A percentile compares a stretch with the other conserved stretches of the same genome.
phyloP scores from a whole-genome alignment of 1,140 invertebrate species.

The Micrasema minimum region DNA sequence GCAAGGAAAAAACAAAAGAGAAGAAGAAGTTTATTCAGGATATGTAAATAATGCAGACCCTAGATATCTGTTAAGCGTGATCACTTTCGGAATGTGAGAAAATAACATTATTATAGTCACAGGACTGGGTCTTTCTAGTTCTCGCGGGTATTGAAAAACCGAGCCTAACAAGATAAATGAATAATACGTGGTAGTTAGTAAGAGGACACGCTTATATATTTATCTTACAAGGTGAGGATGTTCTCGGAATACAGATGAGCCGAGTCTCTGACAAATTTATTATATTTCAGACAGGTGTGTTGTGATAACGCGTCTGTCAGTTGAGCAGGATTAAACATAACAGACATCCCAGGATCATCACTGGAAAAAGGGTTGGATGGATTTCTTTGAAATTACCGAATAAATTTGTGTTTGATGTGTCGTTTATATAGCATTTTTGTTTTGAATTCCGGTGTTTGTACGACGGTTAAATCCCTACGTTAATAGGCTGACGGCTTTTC shows the following conservation, averaged over 20 bases:
- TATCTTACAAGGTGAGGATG: slow-evolving; percentile 38
- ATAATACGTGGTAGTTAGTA: slow-evolving; percentile 27
- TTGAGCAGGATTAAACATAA: slow-evolving; percentile 33
- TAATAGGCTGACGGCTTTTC: slow-evolving; percentile 13
- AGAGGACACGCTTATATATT: slow-evolving; percentile 25
- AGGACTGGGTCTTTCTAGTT: too few relatives aligned
- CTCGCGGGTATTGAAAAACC: slow-evolving; percentile 6
- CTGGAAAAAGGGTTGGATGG: slow-evolving; percentile 20
- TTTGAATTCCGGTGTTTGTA: slow-evolving; percentile 5
- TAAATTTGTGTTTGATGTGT: slow-evolving; percentile 26
- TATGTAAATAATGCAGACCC: not conserved
- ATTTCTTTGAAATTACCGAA: slow-evolving; percentile 13
- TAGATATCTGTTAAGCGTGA: not conserved
- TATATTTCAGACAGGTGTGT: slow-evolving; percentile 39
- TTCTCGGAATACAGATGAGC: slow-evolving; percentile 31
- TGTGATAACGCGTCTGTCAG: slow-evolving; percentile 36
- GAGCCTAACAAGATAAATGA: slow-evolving; percentile 19
- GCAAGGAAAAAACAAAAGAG: too few relatives aligned
- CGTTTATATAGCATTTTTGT: slow-evolving; percentile 1
- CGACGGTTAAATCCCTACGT: not conserved
- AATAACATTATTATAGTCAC: too few relatives aligned
- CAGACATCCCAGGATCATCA: slow-evolving; percentile 1
- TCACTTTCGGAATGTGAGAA: not conserved
- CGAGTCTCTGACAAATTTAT: slow-evolving; percentile 34
- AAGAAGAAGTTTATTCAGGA: too few relatives aligned